phyloP scores from a whole-genome alignment of 2,888 invertebrate genomes.

The Acleris cristana region DNA sequence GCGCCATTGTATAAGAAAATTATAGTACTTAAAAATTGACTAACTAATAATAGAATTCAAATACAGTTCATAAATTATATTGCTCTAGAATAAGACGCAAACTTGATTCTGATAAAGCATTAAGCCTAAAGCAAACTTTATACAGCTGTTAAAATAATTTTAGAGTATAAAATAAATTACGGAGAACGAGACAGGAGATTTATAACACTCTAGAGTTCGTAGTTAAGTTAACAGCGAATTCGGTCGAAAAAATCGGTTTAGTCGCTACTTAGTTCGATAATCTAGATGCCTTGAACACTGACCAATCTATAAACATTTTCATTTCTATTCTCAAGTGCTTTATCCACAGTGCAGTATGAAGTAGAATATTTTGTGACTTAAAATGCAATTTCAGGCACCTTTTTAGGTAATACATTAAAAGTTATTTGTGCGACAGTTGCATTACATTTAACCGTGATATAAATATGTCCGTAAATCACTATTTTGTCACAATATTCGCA shows the following conservation, averaged over 20 bases:
- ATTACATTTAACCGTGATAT: constrained; percentile 51
- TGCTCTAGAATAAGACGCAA: constrained; percentile 64
- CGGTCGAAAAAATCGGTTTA: constrained; percentile 16
- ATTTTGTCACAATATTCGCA: constrained; percentile 47
- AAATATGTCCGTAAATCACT: constrained; percentile 43
- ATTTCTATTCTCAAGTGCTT: constrained; percentile 53
- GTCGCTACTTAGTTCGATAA: constrained; percentile 25
- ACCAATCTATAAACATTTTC: constrained; percentile 46
- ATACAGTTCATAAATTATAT: constrained; percentile 63
- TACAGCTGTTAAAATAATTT: constrained; percentile 71
- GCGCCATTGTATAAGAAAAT: constrained; percentile 63
- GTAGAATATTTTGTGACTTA: constrained; percentile 66
- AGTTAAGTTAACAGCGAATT: constrained; percentile 26
- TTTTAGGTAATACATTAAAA: constrained; percentile 51
- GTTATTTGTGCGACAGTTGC: constrained; percentile 68
- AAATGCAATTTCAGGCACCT: constrained; percentile 67
- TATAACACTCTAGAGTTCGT: constrained; percentile 41
- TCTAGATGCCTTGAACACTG: constrained; percentile 44
- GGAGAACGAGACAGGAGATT: constrained; percentile 57
- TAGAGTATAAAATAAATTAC: constrained; percentile 72
- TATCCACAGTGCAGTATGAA: constrained; percentile 69
- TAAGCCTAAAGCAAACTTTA: constrained; percentile 71
- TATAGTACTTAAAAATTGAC: constrained; percentile 69
- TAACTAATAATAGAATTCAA: constrained; percentile 73
- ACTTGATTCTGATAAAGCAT: constrained; percentile 69